Conservation (phyloP, 2,797 vertebrate genomes). For the Poliocrania exsul region DNA sequence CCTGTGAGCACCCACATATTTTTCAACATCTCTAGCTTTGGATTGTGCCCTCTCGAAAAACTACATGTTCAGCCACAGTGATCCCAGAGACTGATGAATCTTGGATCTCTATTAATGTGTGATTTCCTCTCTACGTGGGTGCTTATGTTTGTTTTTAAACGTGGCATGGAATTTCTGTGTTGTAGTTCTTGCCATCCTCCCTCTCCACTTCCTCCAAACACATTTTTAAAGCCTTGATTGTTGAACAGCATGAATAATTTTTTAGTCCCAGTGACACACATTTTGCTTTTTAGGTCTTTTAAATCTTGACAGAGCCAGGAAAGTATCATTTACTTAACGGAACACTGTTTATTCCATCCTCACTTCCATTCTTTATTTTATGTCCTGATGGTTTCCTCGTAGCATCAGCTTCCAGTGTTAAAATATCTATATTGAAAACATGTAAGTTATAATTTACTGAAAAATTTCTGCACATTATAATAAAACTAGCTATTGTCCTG, state of each 20-base stretch:
- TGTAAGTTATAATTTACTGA: neutral
- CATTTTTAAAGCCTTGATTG: constrained; percentile 13
- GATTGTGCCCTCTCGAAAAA: neutral
- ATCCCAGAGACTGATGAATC: neutral
- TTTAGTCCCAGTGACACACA: constrained; percentile 11
- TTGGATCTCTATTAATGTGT: constrained; percentile 35
- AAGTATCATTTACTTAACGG: constrained; percentile 6
- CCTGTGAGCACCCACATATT: neutral
- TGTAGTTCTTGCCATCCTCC: constrained; percentile 33
- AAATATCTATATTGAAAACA: neutral
- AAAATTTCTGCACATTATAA: neutral
- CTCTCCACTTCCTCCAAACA: constrained; percentile 8
- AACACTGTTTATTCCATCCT: constrained; percentile 24
- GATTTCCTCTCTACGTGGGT: constrained; percentile 60
- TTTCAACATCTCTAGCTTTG: constrained; percentile 6
- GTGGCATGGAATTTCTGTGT: constrained; percentile 47
- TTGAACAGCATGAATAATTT: constrained; percentile 22
- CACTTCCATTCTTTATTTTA: constrained; percentile 35
- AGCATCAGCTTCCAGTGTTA: neutral
- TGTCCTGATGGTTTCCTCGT: neutral
- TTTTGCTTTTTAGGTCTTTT: constrained; percentile 37
- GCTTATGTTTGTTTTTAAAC: constrained; percentile 5
- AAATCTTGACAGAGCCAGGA: constrained; percentile 21
- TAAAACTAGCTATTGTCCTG: neutral
- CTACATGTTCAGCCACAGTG: neutral